A percentile compares a stretch with the other conserved stretches of the same genome.
phyloP scores from a whole-genome alignment of 2,888 invertebrate genomes.

The Bombylius discolor region DNA sequence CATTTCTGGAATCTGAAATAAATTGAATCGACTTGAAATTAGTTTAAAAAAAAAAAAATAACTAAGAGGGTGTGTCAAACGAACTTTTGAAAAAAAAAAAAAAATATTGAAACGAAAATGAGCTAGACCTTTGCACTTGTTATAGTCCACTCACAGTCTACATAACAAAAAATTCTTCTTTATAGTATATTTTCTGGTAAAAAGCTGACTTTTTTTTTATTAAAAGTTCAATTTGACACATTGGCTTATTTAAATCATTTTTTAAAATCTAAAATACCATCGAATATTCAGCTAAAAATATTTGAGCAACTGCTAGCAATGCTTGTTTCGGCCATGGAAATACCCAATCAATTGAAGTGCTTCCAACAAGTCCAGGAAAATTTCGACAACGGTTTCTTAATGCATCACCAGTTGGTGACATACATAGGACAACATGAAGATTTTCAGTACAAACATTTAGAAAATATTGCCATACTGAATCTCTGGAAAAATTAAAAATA shows the following conservation, averaged over 20 bases:
- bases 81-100: too few species aligned
- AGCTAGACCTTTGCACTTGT: too few species aligned
- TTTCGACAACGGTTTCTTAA: conserved; percentile 73
- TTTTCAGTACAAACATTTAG: conserved; percentile 64
- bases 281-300: conserved; percentile 61
- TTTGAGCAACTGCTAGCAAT: conserved; percentile 71
- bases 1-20: conserved; percentile 48
- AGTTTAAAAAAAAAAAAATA: too few species aligned
- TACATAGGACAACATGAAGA: conserved; percentile 77
- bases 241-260: not conserved
- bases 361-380: conserved; percentile 86
- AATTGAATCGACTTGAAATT: too few species aligned
- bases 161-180: too few species aligned
- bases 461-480: conserved; percentile 78
- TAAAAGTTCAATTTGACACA: too few species aligned
- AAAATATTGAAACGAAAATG: too few species aligned
- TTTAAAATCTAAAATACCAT: conserved; percentile 26
- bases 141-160: too few species aligned
- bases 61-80: too few species aligned
- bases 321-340: conserved; percentile 90
- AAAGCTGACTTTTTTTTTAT: not conserved
- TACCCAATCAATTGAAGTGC: conserved; percentile 87
- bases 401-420: conserved; percentile 78
- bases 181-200: not conserved
- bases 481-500: conserved; percentile 43